Evolutionary conservation across 2,797 vertebrate genomes (phyloP).

Genomic region (Megalops cyprinoides): DNA sequence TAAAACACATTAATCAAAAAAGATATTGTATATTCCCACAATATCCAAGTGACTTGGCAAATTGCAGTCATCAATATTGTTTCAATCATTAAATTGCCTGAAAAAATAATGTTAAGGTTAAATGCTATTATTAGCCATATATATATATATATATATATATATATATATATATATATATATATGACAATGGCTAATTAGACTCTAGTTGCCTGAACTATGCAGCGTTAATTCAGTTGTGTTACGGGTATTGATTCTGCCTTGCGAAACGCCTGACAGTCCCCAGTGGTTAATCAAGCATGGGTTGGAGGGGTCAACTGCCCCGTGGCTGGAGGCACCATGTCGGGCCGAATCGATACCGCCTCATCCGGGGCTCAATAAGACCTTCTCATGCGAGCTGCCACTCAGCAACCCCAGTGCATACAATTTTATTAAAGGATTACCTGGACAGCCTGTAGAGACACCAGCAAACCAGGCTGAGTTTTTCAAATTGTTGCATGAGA

Average conservation of each 20-base stretch:
- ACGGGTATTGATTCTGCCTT: not conserved
- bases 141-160: not conserved
- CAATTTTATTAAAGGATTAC: conserved; percentile 11
- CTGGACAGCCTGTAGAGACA: not conserved
- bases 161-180: not conserved
- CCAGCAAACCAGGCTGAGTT: not conserved
- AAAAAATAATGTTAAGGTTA: too few species aligned
- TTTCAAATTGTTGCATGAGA: not conserved
- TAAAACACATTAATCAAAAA: too few species aligned
- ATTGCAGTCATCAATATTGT: not conserved
- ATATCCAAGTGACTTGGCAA: too few species aligned
- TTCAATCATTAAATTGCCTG: not conserved
- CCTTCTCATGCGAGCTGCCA: not conserved
- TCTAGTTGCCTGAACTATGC: not conserved
- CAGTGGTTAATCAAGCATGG: conserved; percentile 2
- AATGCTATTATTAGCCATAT: not conserved
- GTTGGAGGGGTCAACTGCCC: not conserved
- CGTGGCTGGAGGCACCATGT: not conserved
- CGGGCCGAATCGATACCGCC: not conserved
- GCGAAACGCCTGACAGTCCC: not conserved
- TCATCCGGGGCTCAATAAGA: conserved; percentile 15
- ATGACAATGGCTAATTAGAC: conserved; percentile 21
- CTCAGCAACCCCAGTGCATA: not conserved
- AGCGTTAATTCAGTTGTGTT: not conserved
- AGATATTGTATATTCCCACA: too few species aligned